Base-by-base conservation (phyloP, 2,797 vertebrate genomes). In the Danio choprae region DNA sequence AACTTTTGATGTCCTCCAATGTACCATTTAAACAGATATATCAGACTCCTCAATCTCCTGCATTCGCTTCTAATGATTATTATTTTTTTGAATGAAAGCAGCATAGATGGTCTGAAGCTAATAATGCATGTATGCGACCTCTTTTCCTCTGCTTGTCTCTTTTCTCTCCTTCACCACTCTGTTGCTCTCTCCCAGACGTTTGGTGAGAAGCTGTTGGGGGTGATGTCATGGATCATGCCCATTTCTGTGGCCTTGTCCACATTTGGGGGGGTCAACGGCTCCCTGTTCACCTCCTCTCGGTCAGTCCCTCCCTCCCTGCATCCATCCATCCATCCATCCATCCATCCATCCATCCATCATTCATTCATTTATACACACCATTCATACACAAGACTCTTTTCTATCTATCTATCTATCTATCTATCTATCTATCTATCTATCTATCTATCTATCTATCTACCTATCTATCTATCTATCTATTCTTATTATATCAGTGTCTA, bases 151-250 rank as follows among this genome's bases (percentile, higher is more conserved):
- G 70, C 53, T 60, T 51, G 67, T 46, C 62, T 71, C 50, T 12
- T 64, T 83, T 78, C 62, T 58, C 50, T 71, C 29, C 62, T 85
- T 84, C 81, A 84, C 36, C 81, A 74, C 80, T 85, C 56, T 84
- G 77, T 85, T 81, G 75, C 50, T 81, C 43, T 72, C 75, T 81
- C 80, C 73, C 87, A 97, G 96, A 97, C 96, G 2, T 98, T 98
- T 84, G 97, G 97, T 78, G 95, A 98, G 90, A 97, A 97, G 91
- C 93, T 97, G 76, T 89, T 98, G 53, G 97, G 97, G 4, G 95
- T 96, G 81, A 96, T 97, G 96, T 90, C 96, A 18, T 98, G 97
- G 96, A 95, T 97, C 90, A 98, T 98, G 96, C 97, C 97, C 89
- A 97, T 98, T 88, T 97, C 96, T 1, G 97, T 98, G 82, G 97